Evolutionary conservation across 2,113 vertebrate species (phyloP).

Genomic region (Oceanites oceanicus): DNA sequence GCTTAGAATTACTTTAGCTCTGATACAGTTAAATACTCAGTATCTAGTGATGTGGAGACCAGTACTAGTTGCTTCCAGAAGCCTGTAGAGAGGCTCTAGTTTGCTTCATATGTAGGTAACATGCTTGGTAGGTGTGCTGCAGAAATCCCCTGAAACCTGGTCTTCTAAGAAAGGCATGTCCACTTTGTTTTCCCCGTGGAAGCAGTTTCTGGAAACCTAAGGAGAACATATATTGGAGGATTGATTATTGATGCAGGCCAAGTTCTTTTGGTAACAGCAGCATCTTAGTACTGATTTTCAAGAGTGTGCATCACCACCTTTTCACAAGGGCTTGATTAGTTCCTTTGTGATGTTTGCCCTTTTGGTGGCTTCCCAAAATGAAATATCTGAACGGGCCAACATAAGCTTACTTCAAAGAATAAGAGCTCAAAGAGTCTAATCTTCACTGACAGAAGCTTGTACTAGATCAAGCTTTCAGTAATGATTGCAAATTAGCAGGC

Average conservation of each 20-base stretch:
- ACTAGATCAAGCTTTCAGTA: neutral
- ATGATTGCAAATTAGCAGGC: neutral
- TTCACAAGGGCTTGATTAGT: neutral
- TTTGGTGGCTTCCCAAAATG: neutral
- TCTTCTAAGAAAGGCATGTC: neutral
- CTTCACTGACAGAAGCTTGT: neutral
- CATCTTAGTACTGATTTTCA: neutral
- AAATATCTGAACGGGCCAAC: neutral
- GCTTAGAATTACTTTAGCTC: neutral
- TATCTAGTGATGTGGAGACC: neutral
- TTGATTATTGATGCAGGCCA: neutral
- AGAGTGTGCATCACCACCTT: neutral
- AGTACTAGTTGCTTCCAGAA: neutral
- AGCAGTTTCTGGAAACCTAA: neutral
- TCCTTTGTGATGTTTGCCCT: neutral
- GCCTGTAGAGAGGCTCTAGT: neutral
- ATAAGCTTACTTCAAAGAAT: constrained; percentile 1
- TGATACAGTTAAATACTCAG: neutral
- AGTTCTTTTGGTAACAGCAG: neutral
- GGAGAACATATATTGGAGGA: neutral
- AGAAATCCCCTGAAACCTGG: neutral
- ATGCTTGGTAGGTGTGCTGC: neutral
- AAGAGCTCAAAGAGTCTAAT: neutral
- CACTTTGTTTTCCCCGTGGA: neutral
- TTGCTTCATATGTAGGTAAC: neutral